Evolutionary conservation across 2,888 invertebrate species (phyloP).

Genomic region (Hemistola chrysoprasaria): DNA sequence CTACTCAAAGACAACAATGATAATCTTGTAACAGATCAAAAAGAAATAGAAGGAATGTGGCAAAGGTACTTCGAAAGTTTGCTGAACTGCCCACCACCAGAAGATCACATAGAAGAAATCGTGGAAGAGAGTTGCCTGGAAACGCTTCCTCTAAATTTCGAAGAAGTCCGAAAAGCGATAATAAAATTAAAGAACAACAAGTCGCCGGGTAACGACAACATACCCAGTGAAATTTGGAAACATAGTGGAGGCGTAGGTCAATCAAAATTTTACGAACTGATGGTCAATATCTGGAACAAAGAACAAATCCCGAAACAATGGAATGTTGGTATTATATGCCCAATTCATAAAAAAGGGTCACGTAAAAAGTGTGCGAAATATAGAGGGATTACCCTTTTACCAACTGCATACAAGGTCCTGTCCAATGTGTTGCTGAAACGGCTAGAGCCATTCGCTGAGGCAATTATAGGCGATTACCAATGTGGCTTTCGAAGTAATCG

Average conservation of each 20-base stretch:
- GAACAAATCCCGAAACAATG: background rate
- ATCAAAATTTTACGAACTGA: background rate
- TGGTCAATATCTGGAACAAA: background rate
- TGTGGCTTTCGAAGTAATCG: background rate
- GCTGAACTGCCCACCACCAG: background rate
- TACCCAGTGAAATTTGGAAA: background rate
- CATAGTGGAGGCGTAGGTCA: background rate
- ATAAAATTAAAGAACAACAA: background rate
- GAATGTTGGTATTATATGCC: background rate
- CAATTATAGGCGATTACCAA: background rate
- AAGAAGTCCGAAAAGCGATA: background rate
- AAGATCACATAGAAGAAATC: background rate
- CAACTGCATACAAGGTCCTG: background rate
- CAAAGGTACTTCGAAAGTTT: background rate
- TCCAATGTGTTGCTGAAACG: background rate
- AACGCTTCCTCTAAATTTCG: background rate
- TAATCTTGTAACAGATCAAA: background rate
- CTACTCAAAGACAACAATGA: background rate
- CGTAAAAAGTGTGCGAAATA: background rate
- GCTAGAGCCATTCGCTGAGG: background rate
- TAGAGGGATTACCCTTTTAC: no score
- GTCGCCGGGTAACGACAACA: background rate
- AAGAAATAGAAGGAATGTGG: background rate
- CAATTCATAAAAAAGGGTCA: background rate
- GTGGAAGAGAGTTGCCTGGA: background rate